These are phyloP conservation scores for Scaptomyza flava DNA, from an alignment of 2,888 invertebrate genomes.

Conservation along the genomic window DNA sequence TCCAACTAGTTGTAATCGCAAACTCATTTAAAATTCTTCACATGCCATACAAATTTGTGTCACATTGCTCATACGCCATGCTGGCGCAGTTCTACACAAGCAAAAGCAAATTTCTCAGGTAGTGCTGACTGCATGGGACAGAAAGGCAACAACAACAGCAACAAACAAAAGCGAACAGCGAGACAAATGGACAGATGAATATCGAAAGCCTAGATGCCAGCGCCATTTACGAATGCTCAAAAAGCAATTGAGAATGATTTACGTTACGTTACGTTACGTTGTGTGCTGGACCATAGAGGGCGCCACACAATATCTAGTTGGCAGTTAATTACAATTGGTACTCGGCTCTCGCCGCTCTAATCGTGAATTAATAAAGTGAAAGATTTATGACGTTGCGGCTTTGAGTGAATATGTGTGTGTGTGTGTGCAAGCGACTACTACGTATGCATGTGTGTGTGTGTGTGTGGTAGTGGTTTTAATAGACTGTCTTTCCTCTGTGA, in stretches of 20 bases:
- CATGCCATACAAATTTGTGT: conserved; percentile 23
- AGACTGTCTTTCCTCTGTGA: conserved; percentile 39
- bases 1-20: neutral
- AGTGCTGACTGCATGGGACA: conserved; percentile 5
- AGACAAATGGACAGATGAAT: conserved; percentile 35
- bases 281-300: conserved; percentile 30
- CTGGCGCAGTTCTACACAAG: neutral
- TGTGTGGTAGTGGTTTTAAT: conserved; percentile 36
- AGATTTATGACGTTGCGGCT: conserved; percentile 61
- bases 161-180: conserved; percentile 25
- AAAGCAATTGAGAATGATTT: conserved; percentile 77
- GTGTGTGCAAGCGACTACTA: conserved; percentile 12
- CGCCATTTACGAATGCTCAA: conserved; percentile 65
- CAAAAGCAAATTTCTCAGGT: conserved; percentile 16
- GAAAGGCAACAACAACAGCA: conserved; percentile 1
- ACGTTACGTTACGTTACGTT: conserved; percentile 60
- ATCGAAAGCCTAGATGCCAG: conserved; percentile 26
- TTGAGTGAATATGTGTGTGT: conserved; percentile 7
- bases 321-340: conserved; percentile 72
- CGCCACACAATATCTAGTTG: conserved; percentile 55
- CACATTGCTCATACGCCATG: conserved; percentile 33
- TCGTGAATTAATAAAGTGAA: conserved; percentile 74
- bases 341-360: conserved; percentile 54
- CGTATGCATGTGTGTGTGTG: neutral
- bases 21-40: conserved; percentile 7